Evolutionary conservation across 2,113 vertebrate species (phyloP), one percentile per base, ranked within the genome.

Genomic region (Corythornis cristatus): DNA sequence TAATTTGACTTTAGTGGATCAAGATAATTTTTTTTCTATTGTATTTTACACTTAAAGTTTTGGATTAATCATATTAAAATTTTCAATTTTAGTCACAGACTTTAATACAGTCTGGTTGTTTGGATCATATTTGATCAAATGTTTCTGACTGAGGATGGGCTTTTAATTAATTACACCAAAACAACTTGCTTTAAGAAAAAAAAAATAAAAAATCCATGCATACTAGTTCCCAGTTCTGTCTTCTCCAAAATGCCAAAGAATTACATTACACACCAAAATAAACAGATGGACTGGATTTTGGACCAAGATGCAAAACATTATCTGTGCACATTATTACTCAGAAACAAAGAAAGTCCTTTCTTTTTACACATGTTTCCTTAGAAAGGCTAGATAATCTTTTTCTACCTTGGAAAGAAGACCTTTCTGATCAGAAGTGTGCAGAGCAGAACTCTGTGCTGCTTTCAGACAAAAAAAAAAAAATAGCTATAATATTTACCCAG

Each of bases 141-240:
- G 53, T n/a, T 89, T 91, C 74, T 88, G 53, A 94, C 28, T 58
- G 46, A 73, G 26, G 25, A 80, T 54, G 28, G 12, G 40, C 11
- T 94, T 91, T 54, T 67, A 67, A 89, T 84, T 95, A 58, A 88
- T 70, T 62, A 76, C 54, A 78, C 46, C 28, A 76, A 89, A 93
- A 77, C 68, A 66, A 67, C 40, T 64, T 86, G 33, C 57, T 60
- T 50, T 5, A 62, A 57, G 78, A 83, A 79, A 31, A 12, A 23
- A 45, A 45, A 17, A n/a, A n/a, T n/a, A 26, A 26, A 9, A 23
- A 31, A 6, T 20, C 26, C 50, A 56, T 25, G 33, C 5, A 4
- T 40, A 35, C 33, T 57, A 20, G 21, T 70, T 86, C 72, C 61
- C 57, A 94, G 37, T 50, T 78, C 54, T n/a, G 29, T n/a, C 54